A percentile compares a stretch with the other conserved stretches of the same genome.
Conservation (phyloP, 2,113 vertebrate genomes). For the Lasiurus cinereus region DNA sequence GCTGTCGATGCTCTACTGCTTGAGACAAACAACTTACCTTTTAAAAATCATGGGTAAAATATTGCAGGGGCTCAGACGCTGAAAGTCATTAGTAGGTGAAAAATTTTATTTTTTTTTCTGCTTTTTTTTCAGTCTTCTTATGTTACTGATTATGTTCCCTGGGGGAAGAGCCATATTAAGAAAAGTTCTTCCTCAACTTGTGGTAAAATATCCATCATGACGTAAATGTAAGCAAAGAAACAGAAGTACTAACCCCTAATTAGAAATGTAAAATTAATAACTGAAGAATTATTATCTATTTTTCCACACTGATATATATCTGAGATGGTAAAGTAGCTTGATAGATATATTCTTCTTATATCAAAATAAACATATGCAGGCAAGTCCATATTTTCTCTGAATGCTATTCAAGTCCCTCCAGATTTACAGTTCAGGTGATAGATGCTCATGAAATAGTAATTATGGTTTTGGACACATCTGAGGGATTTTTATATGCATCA, state of each 20-base stretch:
- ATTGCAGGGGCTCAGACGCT: background rate
- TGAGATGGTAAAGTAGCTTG: background rate
- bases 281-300: background rate
- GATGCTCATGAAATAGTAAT: background rate
- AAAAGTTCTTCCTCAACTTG: background rate
- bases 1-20: background rate
- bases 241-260: background rate
- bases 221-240: background rate
- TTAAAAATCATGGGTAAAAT: background rate
- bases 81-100: background rate
- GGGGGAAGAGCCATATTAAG: background rate
- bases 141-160: background rate
- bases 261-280: background rate
- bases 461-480: background rate
- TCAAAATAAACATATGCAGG: background rate
- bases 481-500: background rate
- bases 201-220: slow-evolving; percentile 15
- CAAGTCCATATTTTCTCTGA: background rate
- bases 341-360: background rate
- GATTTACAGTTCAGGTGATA: background rate
- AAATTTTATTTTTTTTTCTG: background rate
- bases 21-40: background rate
- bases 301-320: background rate
- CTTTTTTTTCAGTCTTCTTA: background rate
- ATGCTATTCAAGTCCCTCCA: background rate